Evolutionary conservation across 2,113 vertebrate genomes (phyloP).

Genomic region (Ammospiza nelsoni): DNA sequence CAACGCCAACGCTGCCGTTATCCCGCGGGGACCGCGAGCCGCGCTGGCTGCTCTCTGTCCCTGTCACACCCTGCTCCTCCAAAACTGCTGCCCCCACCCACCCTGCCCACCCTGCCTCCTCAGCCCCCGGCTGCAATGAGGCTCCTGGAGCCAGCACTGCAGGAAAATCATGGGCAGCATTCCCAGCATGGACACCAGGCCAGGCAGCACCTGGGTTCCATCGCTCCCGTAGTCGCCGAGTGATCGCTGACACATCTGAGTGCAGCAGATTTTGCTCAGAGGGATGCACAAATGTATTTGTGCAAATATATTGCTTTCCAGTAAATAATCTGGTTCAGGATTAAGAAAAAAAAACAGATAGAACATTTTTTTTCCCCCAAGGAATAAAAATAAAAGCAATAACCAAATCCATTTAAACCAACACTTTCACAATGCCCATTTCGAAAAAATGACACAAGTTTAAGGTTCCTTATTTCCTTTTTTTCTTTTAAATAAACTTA

Average conservation of each 20-base stretch:
- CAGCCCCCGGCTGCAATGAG: background rate
- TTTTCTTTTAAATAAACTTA: background rate
- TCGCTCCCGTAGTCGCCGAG: rapidly evolving
- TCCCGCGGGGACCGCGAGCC: rapidly evolving
- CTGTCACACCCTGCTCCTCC: background rate
- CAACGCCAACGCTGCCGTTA: background rate
- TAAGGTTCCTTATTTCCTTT: background rate
- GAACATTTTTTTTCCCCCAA: background rate
- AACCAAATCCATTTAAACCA: background rate
- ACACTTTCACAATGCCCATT: background rate
- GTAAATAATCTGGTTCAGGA: background rate
- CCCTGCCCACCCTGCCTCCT: background rate
- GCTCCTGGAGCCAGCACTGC: background rate
- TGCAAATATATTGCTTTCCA: background rate
- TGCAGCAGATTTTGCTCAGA: background rate
- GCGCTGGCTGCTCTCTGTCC: background rate
- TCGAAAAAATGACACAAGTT: background rate
- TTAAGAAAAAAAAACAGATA: background rate
- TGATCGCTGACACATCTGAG: rapidly evolving
- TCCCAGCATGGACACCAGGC: rapidly evolving
- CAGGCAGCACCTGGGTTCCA: rapidly evolving
- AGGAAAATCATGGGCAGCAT: background rate
- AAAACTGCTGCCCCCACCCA: background rate
- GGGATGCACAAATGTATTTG: background rate
- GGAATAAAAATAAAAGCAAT: background rate